Evolutionary conservation across 2,888 invertebrate species (phyloP).

Genomic region (Caenorhabditis imperialis): DNA sequence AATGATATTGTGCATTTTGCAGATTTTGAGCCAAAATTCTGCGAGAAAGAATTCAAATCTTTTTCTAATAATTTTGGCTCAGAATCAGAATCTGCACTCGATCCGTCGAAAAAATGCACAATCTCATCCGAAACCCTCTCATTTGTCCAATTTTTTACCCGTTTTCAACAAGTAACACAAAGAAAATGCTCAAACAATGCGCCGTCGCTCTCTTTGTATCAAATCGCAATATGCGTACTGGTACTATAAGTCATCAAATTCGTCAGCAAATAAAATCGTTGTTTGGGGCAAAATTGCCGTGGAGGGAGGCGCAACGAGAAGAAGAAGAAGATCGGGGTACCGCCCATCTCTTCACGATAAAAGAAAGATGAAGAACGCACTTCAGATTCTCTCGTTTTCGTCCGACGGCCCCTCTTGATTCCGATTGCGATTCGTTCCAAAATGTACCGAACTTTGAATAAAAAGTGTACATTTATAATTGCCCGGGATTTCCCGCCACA

Average conservation of each 20-base stretch:
- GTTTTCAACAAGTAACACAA: constrained; percentile 2
- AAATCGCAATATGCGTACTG: constrained; percentile 41
- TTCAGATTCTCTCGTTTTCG: constrained; percentile 21
- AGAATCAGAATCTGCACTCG: too few relatives aligned
- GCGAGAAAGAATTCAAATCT: too few relatives aligned
- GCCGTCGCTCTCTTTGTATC: constrained; percentile 37
- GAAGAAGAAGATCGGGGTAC: constrained; percentile 25
- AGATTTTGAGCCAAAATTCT: too few relatives aligned
- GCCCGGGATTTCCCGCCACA: constrained; percentile 46
- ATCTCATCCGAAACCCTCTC: too few relatives aligned
- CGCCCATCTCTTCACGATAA: constrained; percentile 46
- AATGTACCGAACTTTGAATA: constrained; percentile 17
- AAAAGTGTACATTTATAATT: constrained; percentile 23
- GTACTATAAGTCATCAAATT: constrained; percentile 54
- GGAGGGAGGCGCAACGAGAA: constrained; percentile 10
- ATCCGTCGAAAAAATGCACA: too few relatives aligned
- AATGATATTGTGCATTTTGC: too few relatives aligned
- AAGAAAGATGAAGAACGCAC: constrained; percentile 52
- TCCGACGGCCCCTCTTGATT: too few relatives aligned
- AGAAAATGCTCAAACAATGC: constrained; percentile 27
- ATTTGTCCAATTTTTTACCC: background rate
- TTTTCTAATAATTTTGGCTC: too few relatives aligned
- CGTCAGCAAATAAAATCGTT: constrained; percentile 55
- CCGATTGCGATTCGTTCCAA: background rate
- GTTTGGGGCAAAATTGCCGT: constrained; percentile 12